phyloP scores from a whole-genome alignment of 2,797 vertebrate genomes.

The Rhadinocentrus ornatus region DNA sequence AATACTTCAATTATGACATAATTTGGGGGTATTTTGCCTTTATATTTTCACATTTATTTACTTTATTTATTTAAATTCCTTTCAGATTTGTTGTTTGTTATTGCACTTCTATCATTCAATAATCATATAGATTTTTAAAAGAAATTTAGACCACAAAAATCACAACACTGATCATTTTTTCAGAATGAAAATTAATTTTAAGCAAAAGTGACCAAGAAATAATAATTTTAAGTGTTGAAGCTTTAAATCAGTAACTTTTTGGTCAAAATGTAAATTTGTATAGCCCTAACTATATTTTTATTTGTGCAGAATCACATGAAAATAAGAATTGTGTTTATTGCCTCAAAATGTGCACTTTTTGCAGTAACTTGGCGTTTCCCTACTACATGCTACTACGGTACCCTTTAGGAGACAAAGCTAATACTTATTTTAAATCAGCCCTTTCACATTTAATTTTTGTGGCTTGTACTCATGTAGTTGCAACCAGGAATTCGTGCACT shows the following conservation, averaged over 20 bases:
- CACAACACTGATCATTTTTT: background rate
- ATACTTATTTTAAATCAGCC: background rate
- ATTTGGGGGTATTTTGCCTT: no score
- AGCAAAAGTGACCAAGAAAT: background rate
- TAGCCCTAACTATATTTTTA: background rate
- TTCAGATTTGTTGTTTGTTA: no score
- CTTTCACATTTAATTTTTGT: no score
- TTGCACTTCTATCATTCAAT: no score
- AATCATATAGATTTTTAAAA: background rate
- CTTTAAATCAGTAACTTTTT: background rate
- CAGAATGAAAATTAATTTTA: background rate
- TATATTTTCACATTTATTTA: no score
- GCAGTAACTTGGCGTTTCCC: background rate
- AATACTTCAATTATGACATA: no score
- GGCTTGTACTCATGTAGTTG: background rate
- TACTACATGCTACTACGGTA: background rate
- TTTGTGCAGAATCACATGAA: background rate
- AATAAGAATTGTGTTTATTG: background rate
- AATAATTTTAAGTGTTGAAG: background rate
- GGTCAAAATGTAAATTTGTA: no score
- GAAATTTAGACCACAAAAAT: background rate
- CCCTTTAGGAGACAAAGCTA: background rate
- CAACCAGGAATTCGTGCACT: background rate
- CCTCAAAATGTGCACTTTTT: background rate
- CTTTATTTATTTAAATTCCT: no score